Evolutionary conservation across 2,113 vertebrate genomes (phyloP).

Genomic region (Bolborhynchus lineola): DNA sequence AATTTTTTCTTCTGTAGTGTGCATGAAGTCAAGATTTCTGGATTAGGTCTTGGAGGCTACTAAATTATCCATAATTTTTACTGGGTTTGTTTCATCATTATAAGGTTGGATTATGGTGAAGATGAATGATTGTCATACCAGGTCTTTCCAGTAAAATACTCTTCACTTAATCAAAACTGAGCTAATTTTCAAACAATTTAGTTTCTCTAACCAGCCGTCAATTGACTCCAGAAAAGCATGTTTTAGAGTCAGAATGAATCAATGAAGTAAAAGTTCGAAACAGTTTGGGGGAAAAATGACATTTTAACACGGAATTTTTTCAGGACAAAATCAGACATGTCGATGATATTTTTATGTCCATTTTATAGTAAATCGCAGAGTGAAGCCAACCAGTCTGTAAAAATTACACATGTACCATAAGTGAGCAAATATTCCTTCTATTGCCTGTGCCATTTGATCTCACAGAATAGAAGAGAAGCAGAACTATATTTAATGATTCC

Average conservation of each 20-base stretch:
- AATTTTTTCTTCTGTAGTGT: not conserved
- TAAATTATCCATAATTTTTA: not conserved
- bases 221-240: not conserved
- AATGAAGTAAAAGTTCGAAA: slow-evolving; percentile 21
- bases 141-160: not conserved
- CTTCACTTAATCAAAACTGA: not conserved
- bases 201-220: not conserved
- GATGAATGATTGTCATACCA: not conserved
- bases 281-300: not conserved
- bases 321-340: slow-evolving; percentile 33
- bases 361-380: slow-evolving; percentile 8
- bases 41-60: not conserved
- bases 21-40: not conserved
- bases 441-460: slow-evolving; percentile 26
- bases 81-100: not conserved
- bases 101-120: not conserved
- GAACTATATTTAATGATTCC: slow-evolving; percentile 35
- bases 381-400: slow-evolving; percentile 49
- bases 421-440: slow-evolving; percentile 28
- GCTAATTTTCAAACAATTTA: not conserved
- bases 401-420: not conserved
- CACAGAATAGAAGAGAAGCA: slow-evolving; percentile 21
- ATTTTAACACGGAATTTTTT: slow-evolving; percentile 6
- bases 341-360: slow-evolving; percentile 28
- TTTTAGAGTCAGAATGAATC: not conserved